Percentiles rank a stretch among this genome's conserved stretches.
Evolutionary conservation across 2,888 invertebrate species (phyloP).

Genomic region (Scelioninae gen. 1): DNA sequence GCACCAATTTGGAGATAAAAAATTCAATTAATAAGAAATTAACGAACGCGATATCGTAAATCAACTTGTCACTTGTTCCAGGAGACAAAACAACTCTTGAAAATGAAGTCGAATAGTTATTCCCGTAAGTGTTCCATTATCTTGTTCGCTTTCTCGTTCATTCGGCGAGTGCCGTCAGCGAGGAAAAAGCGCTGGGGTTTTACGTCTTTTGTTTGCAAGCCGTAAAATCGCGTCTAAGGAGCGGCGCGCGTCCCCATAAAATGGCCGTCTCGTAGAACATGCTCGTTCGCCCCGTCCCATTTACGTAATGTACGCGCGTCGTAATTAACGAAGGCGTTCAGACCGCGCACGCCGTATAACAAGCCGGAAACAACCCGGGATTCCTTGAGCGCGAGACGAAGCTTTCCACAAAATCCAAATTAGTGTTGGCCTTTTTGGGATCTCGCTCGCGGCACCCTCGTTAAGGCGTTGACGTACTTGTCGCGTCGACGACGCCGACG

Average conservation of each 20-base stretch:
- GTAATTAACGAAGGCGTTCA: slow-evolving; percentile 82
- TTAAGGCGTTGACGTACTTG: slow-evolving; percentile 77
- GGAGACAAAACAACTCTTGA: background rate
- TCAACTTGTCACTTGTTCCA: slow-evolving; percentile 6
- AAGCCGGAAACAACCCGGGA: slow-evolving; percentile 76
- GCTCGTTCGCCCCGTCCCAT: slow-evolving; percentile 70
- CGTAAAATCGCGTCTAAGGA: slow-evolving; percentile 63
- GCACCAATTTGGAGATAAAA: background rate
- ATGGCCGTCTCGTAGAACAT: slow-evolving; percentile 65
- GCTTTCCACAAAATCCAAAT: slow-evolving; percentile 78
- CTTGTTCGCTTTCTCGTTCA: background rate
- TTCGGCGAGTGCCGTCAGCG: background rate
- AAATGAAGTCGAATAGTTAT: slow-evolving; percentile 22
- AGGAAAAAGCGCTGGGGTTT: slow-evolving; percentile 24
- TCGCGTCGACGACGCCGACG: slow-evolving; percentile 55
- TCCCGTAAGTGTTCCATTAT: slow-evolving; percentile 8
- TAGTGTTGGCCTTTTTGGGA: slow-evolving; percentile 73
- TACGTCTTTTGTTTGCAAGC: slow-evolving; percentile 44
- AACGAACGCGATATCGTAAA: background rate
- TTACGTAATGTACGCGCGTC: slow-evolving; percentile 79
- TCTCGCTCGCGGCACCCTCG: slow-evolving; percentile 71
- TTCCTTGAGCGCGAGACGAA: slow-evolving; percentile 69
- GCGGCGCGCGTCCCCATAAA: slow-evolving; percentile 38
- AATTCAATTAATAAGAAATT: background rate
- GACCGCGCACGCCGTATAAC: slow-evolving; percentile 76